Percentiles rank a stretch among this genome's conserved stretches.
phyloP scores from a whole-genome alignment of 1,140 invertebrate species.

The Pogonomyrmex barbatus region DNA sequence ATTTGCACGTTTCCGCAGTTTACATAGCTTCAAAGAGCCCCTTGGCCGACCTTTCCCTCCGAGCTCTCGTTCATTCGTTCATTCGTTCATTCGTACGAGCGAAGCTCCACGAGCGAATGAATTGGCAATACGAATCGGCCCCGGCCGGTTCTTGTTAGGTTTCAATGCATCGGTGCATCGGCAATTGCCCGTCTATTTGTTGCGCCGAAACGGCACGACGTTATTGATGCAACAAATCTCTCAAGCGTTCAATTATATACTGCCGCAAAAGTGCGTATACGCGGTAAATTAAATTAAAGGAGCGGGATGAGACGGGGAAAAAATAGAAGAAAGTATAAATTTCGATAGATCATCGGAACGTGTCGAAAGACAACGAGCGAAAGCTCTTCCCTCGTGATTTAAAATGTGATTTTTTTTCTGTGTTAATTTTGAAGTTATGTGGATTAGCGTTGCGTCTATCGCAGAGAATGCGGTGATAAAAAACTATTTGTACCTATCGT shows the following conservation, averaged over 20 bases:
- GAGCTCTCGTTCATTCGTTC: slow-evolving; percentile 37
- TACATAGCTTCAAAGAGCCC: slow-evolving; percentile 71
- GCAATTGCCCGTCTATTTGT: slow-evolving; percentile 60
- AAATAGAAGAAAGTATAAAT: not conserved
- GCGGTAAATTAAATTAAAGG: not conserved
- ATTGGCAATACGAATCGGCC: slow-evolving; percentile 72
- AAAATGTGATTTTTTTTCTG: slow-evolving; percentile 29
- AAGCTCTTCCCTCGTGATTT: not conserved
- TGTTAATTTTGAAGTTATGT: slow-evolving; percentile 43
- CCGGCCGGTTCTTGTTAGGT: slow-evolving; percentile 47
- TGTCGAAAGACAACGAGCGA: not conserved
- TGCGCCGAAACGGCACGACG: slow-evolving; percentile 24
- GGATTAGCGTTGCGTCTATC: slow-evolving; percentile 23
- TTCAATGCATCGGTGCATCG: slow-evolving; percentile 63
- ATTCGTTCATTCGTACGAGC: slow-evolving; percentile 44
- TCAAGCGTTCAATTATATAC: slow-evolving; percentile 34
- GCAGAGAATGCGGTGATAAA: not conserved
- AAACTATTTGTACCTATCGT: slow-evolving; percentile 11
- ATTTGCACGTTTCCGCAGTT: slow-evolving; percentile 80
- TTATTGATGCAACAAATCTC: slow-evolving; percentile 18
- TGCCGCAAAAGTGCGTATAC: not conserved
- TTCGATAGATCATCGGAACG: not conserved
- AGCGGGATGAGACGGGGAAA: not conserved
- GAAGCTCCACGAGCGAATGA: slow-evolving; percentile 69
- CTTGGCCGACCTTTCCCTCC: slow-evolving; percentile 23